These are phyloP conservation scores for Sinocyclocheilus grahami DNA, from an alignment of 2,113 vertebrate species.

Conservation along the genomic window DNA sequence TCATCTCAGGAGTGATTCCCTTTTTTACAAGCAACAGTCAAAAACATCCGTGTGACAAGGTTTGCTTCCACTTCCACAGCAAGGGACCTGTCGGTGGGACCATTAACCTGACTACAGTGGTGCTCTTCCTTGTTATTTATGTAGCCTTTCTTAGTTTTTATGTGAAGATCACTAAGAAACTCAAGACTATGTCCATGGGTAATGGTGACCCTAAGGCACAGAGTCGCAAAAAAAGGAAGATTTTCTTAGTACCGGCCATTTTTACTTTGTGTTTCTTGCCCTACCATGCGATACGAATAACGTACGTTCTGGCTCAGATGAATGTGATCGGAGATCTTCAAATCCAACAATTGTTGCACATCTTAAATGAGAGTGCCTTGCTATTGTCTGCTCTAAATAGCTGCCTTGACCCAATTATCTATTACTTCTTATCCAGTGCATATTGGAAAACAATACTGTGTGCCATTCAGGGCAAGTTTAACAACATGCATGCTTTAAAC, in stretches of 20 bases:
- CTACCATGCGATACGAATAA: conserved; percentile 68
- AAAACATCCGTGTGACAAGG: conserved; percentile 51
- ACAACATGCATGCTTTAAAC: conserved; percentile 58
- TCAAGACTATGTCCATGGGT: conserved; percentile 60
- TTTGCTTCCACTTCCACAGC: conserved; percentile 73
- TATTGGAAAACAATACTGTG: conserved; percentile 67
- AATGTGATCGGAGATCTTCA: conserved; percentile 45
- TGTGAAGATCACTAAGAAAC: conserved; percentile 65
- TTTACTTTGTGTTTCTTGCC: conserved; percentile 73
- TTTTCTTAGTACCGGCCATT: conserved; percentile 67
- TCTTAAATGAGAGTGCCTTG: conserved; percentile 67
- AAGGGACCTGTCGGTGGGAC: conserved; percentile 52
- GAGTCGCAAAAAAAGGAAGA: conserved; percentile 61
- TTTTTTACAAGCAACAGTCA: conserved; percentile 58
- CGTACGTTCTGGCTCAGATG: conserved; percentile 69
- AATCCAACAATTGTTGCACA: conserved; percentile 67
- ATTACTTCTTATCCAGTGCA: conserved; percentile 69
- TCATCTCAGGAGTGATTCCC: conserved; percentile 40
- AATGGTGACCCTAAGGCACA: conserved; percentile 60
- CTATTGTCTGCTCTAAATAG: conserved; percentile 73
- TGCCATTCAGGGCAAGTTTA: conserved; percentile 64
- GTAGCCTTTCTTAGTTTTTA: conserved; percentile 69
- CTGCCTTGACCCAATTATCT: conserved; percentile 74
- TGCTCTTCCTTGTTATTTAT: conserved; percentile 60
- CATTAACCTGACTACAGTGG: conserved; percentile 64